These are phyloP conservation scores for Sebastes taczanowskii DNA, from an alignment of 2,797 vertebrate genomes.

Conservation along the genomic window DNA sequence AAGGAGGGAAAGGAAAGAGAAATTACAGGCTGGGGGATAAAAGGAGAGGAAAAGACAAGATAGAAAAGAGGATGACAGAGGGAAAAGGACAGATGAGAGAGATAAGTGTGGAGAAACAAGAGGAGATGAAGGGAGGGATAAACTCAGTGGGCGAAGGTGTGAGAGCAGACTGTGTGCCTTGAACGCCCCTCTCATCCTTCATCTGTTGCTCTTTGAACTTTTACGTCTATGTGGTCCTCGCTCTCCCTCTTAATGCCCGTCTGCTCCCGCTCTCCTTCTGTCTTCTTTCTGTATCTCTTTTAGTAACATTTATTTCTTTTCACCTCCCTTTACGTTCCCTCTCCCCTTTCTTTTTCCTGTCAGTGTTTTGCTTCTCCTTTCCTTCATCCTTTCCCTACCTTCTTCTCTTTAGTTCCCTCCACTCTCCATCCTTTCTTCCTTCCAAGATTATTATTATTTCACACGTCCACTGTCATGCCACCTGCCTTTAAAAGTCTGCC, in stretches of 20 bases:
- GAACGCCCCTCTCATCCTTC: not conserved
- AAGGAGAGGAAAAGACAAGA: not conserved
- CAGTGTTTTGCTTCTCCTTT: not conserved
- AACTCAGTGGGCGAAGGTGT: not conserved
- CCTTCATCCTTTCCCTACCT: not conserved
- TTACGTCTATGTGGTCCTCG: not conserved
- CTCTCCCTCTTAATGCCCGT: not conserved
- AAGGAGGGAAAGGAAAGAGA: not conserved
- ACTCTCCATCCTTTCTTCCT: not conserved
- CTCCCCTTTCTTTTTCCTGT: not conserved
- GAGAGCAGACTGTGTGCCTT: not conserved
- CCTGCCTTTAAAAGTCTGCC: conserved; percentile 28
- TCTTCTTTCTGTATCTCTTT: not conserved
- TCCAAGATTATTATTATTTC: not conserved
- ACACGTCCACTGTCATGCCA: conserved; percentile 12
- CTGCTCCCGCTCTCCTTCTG: no score
- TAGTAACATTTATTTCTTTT: not conserved
- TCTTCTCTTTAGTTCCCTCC: not conserved
- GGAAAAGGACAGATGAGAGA: not conserved
- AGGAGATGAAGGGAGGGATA: not conserved
- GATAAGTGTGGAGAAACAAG: not conserved
- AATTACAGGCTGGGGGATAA: not conserved
- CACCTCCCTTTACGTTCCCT: not conserved
- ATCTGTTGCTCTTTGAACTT: conserved; percentile 26
- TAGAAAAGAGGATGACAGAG: not conserved